Evolutionary conservation across 2,888 invertebrate genomes (phyloP), one percentile per base, ranked within the genome.

Genomic region (Caenorhabditis virilis): DNA sequence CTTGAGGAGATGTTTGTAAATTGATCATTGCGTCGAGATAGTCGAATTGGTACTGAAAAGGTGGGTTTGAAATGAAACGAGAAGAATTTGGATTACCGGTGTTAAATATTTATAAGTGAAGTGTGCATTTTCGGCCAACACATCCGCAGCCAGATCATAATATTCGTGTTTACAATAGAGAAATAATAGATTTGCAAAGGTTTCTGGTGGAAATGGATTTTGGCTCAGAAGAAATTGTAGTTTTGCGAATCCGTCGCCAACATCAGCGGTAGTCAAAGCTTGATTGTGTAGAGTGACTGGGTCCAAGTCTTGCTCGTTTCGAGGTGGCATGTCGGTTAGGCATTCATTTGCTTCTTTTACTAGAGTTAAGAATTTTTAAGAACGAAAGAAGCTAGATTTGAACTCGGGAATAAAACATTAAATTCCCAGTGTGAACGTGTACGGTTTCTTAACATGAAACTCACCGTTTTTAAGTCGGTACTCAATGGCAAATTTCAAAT

Each of bases 101-200:
- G 45, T 61, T 26, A 72, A 46, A 51, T 62, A 62, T 85, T 95
- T 95, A 79, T 93, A 94, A 0, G 95, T 95, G 54, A 95, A 88
- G 83, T 95, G 92, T 6, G 93, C 91, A 85, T 97, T 95, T 85
- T 97, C 97, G 6, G 97, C 97, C 66, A 98, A 85, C 35, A 98
- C 91, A 86, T 98, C 98, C 0, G 98, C 98, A 11, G 97, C 97
- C 62, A 97, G 87, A 84, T 98, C 97, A 83, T 91, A 95, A 84
- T 95, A 93, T 85, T 95, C 95, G 84, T 95, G 93, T 84, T 94
- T 95, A 84, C 95, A 93, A 83, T 97, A 98, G 1, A 95, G 87
- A 3, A 98, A 87, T 41, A 99, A 86, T 20, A 99, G 87, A 85
- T 98, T 98, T 1, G 93, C 91, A 84, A 98, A 95, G 0, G 97